Evolutionary conservation across 2,888 invertebrate genomes (phyloP), one percentile per base, ranked within the genome.

Genomic region (Ochropleura leucogaster): DNA sequence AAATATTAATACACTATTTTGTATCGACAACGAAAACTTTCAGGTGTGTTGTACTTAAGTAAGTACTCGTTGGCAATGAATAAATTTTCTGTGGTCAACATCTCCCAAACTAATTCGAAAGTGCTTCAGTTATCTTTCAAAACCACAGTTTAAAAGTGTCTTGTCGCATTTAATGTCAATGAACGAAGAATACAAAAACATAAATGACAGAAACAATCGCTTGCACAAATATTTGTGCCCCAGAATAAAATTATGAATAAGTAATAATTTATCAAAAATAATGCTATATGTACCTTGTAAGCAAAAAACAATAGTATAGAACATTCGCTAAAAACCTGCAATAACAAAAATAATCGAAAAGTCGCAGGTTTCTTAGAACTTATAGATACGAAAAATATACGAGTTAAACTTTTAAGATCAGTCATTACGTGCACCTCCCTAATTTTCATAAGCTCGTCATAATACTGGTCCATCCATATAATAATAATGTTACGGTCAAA

Each of bases 201-300:
- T 59, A 59, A 40, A 40, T 16, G 18, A 47, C 20, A 46, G 10
- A 81, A 75, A 68, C 70, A 51, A 78, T 81, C 79, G 83, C 80
- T 64, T 67, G 14, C 8, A 72, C 72, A 77, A n/a, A 53, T 73
- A 47, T 53, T 62, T 53, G 44, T 77, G 68, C 65, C 20, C 30
- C 30, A 30, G 30, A 30, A 30, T 30, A 30, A 30, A 30, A 30
- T 68, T 72, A 55, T 14, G 0, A 53, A 20, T 44, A 78, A 7
- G 20, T 49, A 60, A 46, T 12, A 30, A 16, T 16, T 12, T 12
- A 49, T 14, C 20, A 51, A 16, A 20, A 47, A 69, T n/a, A 30
- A 2, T 30, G 30, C 1, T 30, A 30, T 16, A 62, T 8, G 49
- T 4, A 7, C 12, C 51, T 10, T 10, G 0, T 1, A 55, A 55